Base-by-base conservation (phyloP, 2,888 invertebrate genomes). In the Synergus itoensis region DNA sequence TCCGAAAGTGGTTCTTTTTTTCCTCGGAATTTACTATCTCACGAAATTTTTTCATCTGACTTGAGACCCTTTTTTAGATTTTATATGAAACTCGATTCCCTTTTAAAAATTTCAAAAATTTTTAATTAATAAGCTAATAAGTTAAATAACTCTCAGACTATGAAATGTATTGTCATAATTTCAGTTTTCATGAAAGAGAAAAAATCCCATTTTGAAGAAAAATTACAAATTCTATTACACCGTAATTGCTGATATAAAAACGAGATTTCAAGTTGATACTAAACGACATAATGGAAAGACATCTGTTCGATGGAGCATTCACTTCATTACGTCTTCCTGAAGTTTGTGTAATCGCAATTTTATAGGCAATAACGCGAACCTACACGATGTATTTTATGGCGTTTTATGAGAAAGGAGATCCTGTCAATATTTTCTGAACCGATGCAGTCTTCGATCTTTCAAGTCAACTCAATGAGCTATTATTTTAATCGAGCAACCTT, bases 351-450 rank as follows among this genome's bases (percentile, higher is more conserved):
- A 28, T 12, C 28, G 21, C 62, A 45, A 41, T 28, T 83, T 82
- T 82, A 83, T 82, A 77, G 82, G 62, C 78, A 78, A 82, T 82
- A 82, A 83, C 75, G 43, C 60, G 78, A 82, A 79, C 78, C 21
- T 21, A 12, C 14, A 21, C 11, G 73, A 45, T 18, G 64, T 36
- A 57, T 21, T 67, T 77, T 48, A 62, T 77, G 43, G 65, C 64
- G 28, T 77, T 75, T 77, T 82, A 80, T 80, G 67, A 28, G 78
- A 81, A 60, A 75, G 3, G 48, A 67, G 73, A 48, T 60, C 77
- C 53, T 53, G 80, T 80, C 80, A 77, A 77, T 80, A 83, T 82
- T 83, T 57, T 77, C 63, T 67, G n/a, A 43, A 36, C 67, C n/a
- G 45, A 16, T 73, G 16, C 48, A 28, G 16, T 21, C 73, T 45